phyloP scores from a whole-genome alignment of 2,888 invertebrate genomes.

The Hirtodrosophila alboralis region DNA sequence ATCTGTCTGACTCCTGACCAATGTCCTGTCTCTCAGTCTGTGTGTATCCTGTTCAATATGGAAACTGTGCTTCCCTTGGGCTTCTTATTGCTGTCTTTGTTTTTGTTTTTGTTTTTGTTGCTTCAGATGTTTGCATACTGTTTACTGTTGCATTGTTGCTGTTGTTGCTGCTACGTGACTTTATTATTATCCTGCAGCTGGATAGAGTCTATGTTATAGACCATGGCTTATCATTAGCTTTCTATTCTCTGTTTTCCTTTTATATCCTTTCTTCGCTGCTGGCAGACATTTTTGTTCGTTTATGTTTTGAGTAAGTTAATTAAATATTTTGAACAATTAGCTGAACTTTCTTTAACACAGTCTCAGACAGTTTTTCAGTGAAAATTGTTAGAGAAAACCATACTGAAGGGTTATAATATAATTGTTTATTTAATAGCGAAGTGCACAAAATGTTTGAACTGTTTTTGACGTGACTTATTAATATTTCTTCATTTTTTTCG shows the following conservation, averaged over 20 bases:
- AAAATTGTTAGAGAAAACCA: not conserved
- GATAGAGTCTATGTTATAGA: slow-evolving; percentile 39
- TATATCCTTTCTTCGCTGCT: slow-evolving; percentile 5
- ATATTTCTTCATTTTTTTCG: not conserved
- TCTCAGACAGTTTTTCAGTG: not conserved
- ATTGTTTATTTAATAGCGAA: slow-evolving; percentile 16
- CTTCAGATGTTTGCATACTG: slow-evolving; percentile 57
- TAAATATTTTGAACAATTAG: slow-evolving; percentile 46
- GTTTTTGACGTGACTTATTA: slow-evolving; percentile 15
- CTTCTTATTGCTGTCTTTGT: slow-evolving; percentile 25
- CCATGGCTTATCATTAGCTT: slow-evolving; percentile 36
- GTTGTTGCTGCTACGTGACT: slow-evolving; percentile 53
- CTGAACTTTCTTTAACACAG: slow-evolving; percentile 8
- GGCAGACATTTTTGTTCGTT: slow-evolving; percentile 22
- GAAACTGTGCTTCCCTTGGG: slow-evolving; percentile 45
- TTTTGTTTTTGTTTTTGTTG: slow-evolving; percentile 8
- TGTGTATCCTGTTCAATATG: slow-evolving; percentile 50
- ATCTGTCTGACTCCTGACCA: slow-evolving; percentile 12
- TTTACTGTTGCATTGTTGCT: slow-evolving; percentile 51
- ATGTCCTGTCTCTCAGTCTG: slow-evolving; percentile 4
- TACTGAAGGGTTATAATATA: not conserved
- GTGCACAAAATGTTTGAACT: slow-evolving; percentile 14
- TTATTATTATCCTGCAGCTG: slow-evolving; percentile 34
- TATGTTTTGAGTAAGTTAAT: slow-evolving; percentile 44
- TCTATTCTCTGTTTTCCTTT: slow-evolving; percentile 16